A percentile compares a stretch with the other conserved stretches of the same genome.
phyloP scores from a whole-genome alignment of 1,140 invertebrate species.

The Anagrus nilaparvatae region DNA sequence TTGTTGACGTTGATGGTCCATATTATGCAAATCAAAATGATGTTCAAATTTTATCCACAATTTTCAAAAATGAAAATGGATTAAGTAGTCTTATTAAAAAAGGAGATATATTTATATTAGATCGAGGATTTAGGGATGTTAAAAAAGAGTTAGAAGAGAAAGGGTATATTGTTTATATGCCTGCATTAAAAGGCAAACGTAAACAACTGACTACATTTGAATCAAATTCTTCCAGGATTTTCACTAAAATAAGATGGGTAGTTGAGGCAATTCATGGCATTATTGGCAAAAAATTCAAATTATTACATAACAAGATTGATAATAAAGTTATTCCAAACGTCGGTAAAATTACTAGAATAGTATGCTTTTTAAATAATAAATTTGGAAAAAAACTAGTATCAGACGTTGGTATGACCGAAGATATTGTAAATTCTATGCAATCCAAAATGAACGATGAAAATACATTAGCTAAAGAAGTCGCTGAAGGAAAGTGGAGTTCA shows the following conservation, averaged over 20 bases:
- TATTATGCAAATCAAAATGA: slow-evolving; percentile 17
- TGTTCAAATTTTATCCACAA: slow-evolving; percentile 12
- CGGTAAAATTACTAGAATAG: slow-evolving; percentile 16
- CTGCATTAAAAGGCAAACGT: slow-evolving; percentile 14
- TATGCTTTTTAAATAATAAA: slow-evolving; percentile 16
- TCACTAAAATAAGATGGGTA: slow-evolving; percentile 26
- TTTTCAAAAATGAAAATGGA: slow-evolving; percentile 4
- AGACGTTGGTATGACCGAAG: slow-evolving; percentile 11
- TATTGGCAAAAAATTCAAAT: slow-evolving; percentile 17
- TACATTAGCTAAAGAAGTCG: too few species aligned
- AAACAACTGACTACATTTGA: slow-evolving; percentile 13
- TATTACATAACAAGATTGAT: slow-evolving; percentile 20
- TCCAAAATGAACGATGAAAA: too few species aligned
- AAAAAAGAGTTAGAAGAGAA: slow-evolving; percentile 9
- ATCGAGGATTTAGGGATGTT: slow-evolving; percentile 14
- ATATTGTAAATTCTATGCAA: slow-evolving; percentile 18
- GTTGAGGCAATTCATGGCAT: slow-evolving; percentile 31
- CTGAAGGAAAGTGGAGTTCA: too few species aligned
- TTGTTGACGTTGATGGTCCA: slow-evolving; percentile 16
- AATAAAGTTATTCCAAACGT: slow-evolving; percentile 21
- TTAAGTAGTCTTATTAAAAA: slow-evolving; percentile 7
- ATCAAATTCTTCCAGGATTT: too few species aligned
- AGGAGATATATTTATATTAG: slow-evolving; percentile 9
- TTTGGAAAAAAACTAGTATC: slow-evolving; percentile 17
- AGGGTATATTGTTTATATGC: slow-evolving; percentile 13